Conservation (phyloP, 2,888 invertebrate species). For the Nesidiocoris tenuis region DNA sequence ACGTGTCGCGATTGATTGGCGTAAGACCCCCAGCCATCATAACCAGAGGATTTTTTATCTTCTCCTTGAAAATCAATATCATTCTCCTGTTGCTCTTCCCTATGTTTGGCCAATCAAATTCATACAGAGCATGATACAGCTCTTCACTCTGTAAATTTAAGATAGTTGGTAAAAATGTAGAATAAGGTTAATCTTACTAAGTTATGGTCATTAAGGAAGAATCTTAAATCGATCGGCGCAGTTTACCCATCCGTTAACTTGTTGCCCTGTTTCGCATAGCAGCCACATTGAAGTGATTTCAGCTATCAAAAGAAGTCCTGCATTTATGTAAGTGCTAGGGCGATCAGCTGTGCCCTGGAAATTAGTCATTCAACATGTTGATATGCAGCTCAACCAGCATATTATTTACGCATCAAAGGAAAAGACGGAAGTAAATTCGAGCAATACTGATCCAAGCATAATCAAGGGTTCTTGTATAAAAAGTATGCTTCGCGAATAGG, state of each 20-base stretch:
- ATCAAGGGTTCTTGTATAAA: no score
- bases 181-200: no score
- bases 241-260: slow-evolving; percentile 2
- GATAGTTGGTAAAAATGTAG: no score
- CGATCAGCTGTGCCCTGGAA: slow-evolving; percentile 4
- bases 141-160: slow-evolving; percentile 15
- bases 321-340: slow-evolving; percentile 11
- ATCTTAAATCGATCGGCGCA: no score
- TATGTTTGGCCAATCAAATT: no score
- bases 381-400: no score
- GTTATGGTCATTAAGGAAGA: no score
- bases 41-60: slow-evolving; percentile 5
- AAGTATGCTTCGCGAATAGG: no score
- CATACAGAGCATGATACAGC: background rate
- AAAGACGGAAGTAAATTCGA: no score
- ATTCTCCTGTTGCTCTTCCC: slow-evolving; percentile 11
- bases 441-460: no score
- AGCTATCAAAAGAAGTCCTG: background rate
- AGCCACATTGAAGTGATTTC: slow-evolving; percentile 9
- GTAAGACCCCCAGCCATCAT: slow-evolving; percentile 21
- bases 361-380: no score
- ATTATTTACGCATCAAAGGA: no score
- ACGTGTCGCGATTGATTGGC: slow-evolving; percentile 18
- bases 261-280: slow-evolving; percentile 25
- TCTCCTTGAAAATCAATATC: slow-evolving; percentile 21